Evolutionary conservation across 2,113 vertebrate species (phyloP).

Genomic region (Daboia siamensis): DNA sequence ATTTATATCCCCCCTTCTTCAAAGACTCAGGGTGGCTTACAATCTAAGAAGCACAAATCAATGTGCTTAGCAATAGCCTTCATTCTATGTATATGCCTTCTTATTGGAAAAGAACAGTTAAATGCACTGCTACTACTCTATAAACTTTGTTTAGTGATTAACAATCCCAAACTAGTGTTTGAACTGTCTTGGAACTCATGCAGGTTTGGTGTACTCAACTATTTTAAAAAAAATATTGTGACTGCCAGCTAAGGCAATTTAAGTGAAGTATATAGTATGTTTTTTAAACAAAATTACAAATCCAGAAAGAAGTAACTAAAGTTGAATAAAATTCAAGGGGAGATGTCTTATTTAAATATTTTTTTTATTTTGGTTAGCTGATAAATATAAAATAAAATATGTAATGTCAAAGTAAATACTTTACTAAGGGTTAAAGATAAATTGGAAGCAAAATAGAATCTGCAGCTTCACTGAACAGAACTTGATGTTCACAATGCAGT

Average conservation of each 20-base stretch:
- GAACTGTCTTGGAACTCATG: background rate
- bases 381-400: background rate
- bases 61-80: too few species aligned
- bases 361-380: background rate
- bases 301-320: background rate
- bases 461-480: background rate
- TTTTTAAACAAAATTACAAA: background rate
- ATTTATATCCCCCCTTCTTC: too few species aligned
- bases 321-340: background rate
- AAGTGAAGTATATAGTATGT: background rate
- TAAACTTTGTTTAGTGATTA: background rate
- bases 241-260: background rate
- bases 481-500: background rate
- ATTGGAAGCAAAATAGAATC: background rate
- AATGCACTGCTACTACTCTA: background rate
- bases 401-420: background rate
- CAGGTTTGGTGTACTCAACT: background rate
- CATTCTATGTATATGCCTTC: too few species aligned
- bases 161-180: background rate
- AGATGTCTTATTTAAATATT: background rate
- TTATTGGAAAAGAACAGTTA: background rate
- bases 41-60: too few species aligned
- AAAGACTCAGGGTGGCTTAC: too few species aligned
- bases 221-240: background rate
- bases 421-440: background rate